Base-by-base conservation (phyloP, 1,140 invertebrate genomes). In the Sminthurides bifidus region DNA sequence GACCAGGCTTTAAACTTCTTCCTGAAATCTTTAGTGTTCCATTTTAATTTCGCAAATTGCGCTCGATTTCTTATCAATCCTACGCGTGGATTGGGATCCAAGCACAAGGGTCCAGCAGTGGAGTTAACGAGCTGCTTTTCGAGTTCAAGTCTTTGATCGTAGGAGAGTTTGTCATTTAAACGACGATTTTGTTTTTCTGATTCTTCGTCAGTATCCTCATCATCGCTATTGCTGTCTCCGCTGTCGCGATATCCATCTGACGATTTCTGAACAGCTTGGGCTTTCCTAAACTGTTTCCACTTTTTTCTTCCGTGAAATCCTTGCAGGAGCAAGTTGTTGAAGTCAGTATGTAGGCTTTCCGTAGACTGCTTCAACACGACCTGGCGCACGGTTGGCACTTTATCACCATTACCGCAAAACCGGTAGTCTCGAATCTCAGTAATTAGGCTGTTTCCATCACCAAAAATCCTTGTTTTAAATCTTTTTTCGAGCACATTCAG, bases 401-500 rank as follows among this genome's bases (percentile, higher is more conserved):
- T 55, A 38, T 15, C 26, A 12, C 6, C 1, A 19, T 15, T 43
- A 3, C 29, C 17, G 19, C 15, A 8, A 26, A 15, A 35, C 15
- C 63, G 33, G 44, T 56, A 61, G 40, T 64, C 63, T 15, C 63
- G 44, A n/a, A 64, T 54, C 40, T 64, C 56, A 21, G 56, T 45
- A 1, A 61, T 6, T 1, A 64, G 43, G 21, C 49, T 45, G 37
- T 54, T 54, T 21, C 45, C 26, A 51, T 56, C 50, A 3, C 50
- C 26, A 24, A 54, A 53, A 8, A 61, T 19, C 30, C 51, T 12
- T 2, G 57, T 33, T 6, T 46, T 56, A 45, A 49, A 10, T 0
- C 14, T 15, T 17, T 57, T 46, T 44, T 64, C 57, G 2, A 60
- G 45, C 35, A 49, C 45, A 12, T 29, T 15, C 6, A 64, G n/a